Evolutionary conservation across 2,797 vertebrate species (phyloP).

Genomic region (Oryzias dopingdopingensis): DNA sequence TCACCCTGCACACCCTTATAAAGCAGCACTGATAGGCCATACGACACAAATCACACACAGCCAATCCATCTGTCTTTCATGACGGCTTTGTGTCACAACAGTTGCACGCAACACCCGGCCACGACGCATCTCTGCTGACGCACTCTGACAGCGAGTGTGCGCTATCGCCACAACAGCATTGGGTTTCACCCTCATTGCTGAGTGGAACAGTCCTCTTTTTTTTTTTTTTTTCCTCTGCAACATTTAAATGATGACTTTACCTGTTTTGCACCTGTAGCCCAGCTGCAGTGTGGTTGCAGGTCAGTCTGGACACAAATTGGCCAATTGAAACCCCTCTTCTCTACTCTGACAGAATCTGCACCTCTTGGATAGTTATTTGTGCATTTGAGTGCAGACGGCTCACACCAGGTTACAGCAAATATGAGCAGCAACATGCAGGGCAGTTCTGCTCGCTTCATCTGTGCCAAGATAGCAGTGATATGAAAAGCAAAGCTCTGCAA

Average conservation of each 20-base stretch:
- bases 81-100: constrained; percentile 45
- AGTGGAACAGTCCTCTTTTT: constrained; percentile 52
- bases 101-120: constrained; percentile 5
- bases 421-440: constrained; percentile 9
- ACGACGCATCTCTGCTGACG: constrained; percentile 17
- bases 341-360: constrained; percentile 19
- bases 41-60: constrained; percentile 37
- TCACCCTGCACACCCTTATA: background rate
- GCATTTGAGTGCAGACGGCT: constrained; percentile 33
- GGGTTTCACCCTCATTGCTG: constrained; percentile 51
- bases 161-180: constrained; percentile 46
- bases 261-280: constrained; percentile 31
- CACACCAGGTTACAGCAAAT: constrained; percentile 28
- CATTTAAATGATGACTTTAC: constrained; percentile 18
- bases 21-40: constrained; percentile 21
- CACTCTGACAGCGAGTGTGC: constrained; percentile 26
- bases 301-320: constrained; percentile 49
- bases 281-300: constrained; percentile 55
- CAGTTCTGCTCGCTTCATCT: background rate
- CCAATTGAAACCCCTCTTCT: constrained; percentile 37
- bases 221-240: background rate
- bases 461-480: background rate
- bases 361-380: constrained; percentile 41
- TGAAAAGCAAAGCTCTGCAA: background rate
- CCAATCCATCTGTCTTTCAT: constrained; percentile 25